Conservation (phyloP, 2,797 vertebrate species). For the Muscicapa striata region DNA sequence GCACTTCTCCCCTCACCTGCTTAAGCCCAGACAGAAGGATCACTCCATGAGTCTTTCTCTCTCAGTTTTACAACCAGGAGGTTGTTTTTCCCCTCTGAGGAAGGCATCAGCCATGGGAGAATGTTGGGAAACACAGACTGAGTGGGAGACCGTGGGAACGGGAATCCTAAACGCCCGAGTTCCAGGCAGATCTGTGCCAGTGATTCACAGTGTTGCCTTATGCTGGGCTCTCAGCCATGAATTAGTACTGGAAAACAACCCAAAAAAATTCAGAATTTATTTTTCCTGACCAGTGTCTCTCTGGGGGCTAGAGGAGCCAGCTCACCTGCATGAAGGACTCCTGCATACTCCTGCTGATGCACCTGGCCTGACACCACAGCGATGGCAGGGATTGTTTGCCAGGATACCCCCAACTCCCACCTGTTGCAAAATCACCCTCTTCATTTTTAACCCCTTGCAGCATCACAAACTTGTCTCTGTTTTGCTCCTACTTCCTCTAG, state of each 20-base stretch:
- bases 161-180: not conserved
- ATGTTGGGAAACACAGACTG: constrained; percentile 8
- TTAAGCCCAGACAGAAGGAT: not conserved
- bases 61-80: not conserved
- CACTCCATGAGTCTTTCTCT: not conserved
- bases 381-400: rapidly evolving
- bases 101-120: not conserved
- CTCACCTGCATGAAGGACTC: not conserved
- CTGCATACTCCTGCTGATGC: rapidly evolving
- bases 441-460: not conserved
- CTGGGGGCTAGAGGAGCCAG: not conserved
- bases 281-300: not conserved
- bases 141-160: constrained; percentile 33
- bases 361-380: not conserved
- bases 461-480: not conserved
- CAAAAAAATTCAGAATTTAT: not conserved
- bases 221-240: not conserved
- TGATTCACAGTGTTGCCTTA: constrained; percentile 26
- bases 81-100: not conserved
- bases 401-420: not conserved
- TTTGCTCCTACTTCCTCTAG: not conserved
- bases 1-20: not conserved
- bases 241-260: not conserved
- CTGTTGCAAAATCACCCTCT: not conserved
- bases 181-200: not conserved